Base-by-base conservation (phyloP, 2,888 invertebrate genomes). In the Caradrina kadenii region DNA sequence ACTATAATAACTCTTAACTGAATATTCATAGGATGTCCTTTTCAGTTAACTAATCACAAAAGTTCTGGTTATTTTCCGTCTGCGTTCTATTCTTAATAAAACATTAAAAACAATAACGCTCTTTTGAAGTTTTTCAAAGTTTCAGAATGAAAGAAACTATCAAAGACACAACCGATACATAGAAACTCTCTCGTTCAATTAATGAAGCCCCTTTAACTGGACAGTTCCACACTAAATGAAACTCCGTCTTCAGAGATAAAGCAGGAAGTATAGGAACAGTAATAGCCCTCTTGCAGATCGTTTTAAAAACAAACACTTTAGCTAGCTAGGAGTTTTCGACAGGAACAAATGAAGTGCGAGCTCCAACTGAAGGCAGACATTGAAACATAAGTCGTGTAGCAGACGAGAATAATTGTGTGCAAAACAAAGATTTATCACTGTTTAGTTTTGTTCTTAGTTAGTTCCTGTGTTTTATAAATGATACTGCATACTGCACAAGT, bases 361-460 rank as follows among this genome's bases (percentile, higher is more conserved):
- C 77, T 80, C 81, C 84, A 81, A 86, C 81, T 81, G 80, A 79
- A 80, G 76, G 73, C 78, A 83, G 88, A 89, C 91, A 89, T 87
- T 90, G 90, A 89, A 91, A 91, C 89, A 90, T 88, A 92, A 90
- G 90, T 89, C 84, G 84, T 79, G 86, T 86, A 87, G 80, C 82
- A 87, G 88, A 86, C 84, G 83, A 84, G 89, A 89, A 91, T 91
- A 91, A 92, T 91, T 91, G 90, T 90, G 87, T 85, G 86, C 87
- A 87, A 88, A 91, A 90, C 87, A 88, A 89, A 90, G 90, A 92
- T 91, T 91, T 91, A 92, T 90, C 76, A 81, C 79, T 79, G 84
- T 73, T 82, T 73, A 78, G 83, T 83, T 85, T 82, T 82, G 80
- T 82, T 84, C 78, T 80, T 81, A 78, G 76, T 81, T 77, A 71